Percentiles rank a stretch among this genome's conserved stretches.
phyloP scores from a whole-genome alignment of 2,888 invertebrate species.

The Gari tellinella region DNA sequence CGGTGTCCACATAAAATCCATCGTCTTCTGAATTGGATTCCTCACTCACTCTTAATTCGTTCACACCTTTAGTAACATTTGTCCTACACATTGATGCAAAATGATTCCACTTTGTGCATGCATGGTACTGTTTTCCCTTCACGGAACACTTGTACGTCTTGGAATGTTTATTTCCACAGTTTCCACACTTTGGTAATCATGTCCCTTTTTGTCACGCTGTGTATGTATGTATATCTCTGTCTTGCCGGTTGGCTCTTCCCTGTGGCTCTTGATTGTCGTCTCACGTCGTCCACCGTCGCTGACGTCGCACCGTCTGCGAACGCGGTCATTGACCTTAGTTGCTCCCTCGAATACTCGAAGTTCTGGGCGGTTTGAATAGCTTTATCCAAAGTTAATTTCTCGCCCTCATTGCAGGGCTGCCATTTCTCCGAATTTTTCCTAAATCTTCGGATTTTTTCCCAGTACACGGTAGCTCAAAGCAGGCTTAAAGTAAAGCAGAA shows the following conservation, averaged over 20 bases:
- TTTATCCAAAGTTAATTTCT: constrained; percentile 9
- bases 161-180: too few species aligned
- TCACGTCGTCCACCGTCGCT: not conserved
- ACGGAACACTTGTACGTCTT: not conserved
- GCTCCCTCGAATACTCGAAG: too few species aligned
- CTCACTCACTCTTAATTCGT: not conserved
- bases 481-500: too few species aligned
- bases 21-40: too few species aligned
- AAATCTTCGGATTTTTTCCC: too few species aligned
- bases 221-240: too few species aligned
- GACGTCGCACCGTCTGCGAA: not conserved
- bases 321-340: too few species aligned
- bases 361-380: constrained; percentile 8
- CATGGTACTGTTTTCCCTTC: constrained; percentile 3
- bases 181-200: too few species aligned
- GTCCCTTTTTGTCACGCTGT: not conserved
- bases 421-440: too few species aligned
- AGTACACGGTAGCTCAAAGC: too few species aligned
- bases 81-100: constrained; percentile 1
- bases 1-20: not conserved
- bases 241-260: too few species aligned
- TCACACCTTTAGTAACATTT: not conserved
- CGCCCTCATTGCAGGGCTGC: constrained; percentile 15
- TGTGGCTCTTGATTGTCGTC: not conserved
- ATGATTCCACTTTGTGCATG: constrained; percentile 22